phyloP scores from a whole-genome alignment of 1,140 invertebrate genomes.

The Nymphalis io region DNA sequence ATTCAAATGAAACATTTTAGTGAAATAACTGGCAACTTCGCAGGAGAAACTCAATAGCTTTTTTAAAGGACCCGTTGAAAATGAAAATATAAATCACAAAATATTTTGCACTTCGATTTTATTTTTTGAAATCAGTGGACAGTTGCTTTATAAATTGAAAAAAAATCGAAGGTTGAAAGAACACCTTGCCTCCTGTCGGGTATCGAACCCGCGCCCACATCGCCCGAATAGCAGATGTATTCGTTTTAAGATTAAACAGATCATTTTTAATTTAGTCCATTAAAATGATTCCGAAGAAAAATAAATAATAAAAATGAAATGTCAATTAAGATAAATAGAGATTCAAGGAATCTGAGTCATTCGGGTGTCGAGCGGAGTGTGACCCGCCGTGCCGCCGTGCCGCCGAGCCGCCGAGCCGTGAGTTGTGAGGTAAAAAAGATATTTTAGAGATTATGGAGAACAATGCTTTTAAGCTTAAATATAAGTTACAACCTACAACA shows the following conservation, averaged over 20 bases:
- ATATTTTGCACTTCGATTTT: no score
- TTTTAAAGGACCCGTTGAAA: no score
- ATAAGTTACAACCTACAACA: background rate
- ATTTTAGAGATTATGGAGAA: background rate
- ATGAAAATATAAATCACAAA: no score
- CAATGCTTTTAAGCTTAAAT: background rate
- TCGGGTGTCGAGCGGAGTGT: background rate
- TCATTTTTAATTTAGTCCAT: conserved; percentile 23
- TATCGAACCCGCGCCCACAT: conserved; percentile 16
- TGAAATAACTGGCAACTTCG: no score
- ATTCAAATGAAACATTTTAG: no score
- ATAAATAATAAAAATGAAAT: conserved; percentile 24
- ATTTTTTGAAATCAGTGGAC: no score
- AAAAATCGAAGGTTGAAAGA: conserved; percentile 10
- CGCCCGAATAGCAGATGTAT: conserved; percentile 11
- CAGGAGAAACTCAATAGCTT: no score
- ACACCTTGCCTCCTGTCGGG: background rate
- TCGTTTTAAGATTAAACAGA: conserved; percentile 25
- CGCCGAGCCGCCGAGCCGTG: no score
- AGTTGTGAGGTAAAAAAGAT: background rate
- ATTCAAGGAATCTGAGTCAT: conserved; percentile 19
- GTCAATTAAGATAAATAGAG: conserved; percentile 25
- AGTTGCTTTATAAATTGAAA: background rate
- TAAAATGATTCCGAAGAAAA: background rate
- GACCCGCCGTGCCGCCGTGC: no score